Evolutionary conservation across 2,888 invertebrate genomes (phyloP).

Genomic region (Acanthococcus lagerstroemiae): DNA sequence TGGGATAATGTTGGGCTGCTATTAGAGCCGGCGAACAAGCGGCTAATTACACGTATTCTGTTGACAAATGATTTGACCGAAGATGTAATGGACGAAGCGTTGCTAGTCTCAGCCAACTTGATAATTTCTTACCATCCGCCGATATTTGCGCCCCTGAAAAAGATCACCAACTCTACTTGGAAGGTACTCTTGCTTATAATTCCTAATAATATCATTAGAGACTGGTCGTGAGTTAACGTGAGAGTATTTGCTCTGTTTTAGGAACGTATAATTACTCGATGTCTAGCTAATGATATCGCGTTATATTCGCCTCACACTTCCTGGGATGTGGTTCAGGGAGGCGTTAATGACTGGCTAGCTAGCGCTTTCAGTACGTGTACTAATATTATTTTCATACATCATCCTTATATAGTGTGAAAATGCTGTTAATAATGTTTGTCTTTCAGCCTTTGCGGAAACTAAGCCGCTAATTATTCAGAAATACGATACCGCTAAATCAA

Average conservation of each 20-base stretch:
- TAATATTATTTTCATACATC: neutral
- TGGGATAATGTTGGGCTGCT: constrained; percentile 96
- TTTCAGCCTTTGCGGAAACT: neutral
- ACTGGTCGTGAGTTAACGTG: constrained; percentile 6
- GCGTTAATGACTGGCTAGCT: constrained; percentile 90
- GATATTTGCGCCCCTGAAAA: constrained; percentile 74
- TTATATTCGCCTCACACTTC: constrained; percentile 89
- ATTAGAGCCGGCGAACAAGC: constrained; percentile 59
- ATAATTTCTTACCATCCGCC: constrained; percentile 95
- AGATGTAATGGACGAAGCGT: constrained; percentile 72
- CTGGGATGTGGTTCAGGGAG: constrained; percentile 72
- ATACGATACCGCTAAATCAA: neutral
- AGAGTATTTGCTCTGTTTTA: constrained; percentile 42
- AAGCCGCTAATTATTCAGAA: constrained; percentile 1
- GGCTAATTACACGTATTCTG: constrained; percentile 54
- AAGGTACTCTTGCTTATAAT: constrained; percentile 49
- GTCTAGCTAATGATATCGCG: constrained; percentile 74
- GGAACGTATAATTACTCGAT: constrained; percentile 66
- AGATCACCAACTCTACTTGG: constrained; percentile 54
- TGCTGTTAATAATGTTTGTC: neutral
- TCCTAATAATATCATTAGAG: too few relatives aligned
- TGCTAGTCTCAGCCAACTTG: constrained; percentile 56
- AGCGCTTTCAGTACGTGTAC: constrained; percentile 48
- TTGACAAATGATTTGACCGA: constrained; percentile 90
- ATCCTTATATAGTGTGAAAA: too few relatives aligned